These are phyloP conservation scores for Hydroisotoma schaefferi DNA, from an alignment of 2,888 invertebrate species.

Conservation along the genomic window DNA sequence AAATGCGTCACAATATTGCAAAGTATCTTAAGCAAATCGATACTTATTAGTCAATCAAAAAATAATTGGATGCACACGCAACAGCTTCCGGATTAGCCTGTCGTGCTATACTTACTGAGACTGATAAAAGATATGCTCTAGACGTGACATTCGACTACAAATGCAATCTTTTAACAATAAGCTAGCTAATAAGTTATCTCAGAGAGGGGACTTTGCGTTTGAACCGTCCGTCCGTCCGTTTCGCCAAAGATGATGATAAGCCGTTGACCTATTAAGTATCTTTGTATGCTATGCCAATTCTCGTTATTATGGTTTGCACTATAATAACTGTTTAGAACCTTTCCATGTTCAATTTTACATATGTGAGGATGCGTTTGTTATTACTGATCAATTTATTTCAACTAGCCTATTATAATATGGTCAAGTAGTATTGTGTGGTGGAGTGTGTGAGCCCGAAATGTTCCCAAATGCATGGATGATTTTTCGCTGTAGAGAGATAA, in stretches of 20 bases:
- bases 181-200: background rate
- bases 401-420: too few relatives aligned
- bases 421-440: too few relatives aligned
- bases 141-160: background rate
- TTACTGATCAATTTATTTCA: too few relatives aligned
- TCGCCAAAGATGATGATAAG: constrained; percentile 8
- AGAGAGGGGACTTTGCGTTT: background rate
- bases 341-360: too few relatives aligned
- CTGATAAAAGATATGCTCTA: too few relatives aligned
- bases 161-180: background rate
- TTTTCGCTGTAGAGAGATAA: background rate
- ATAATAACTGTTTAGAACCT: background rate
- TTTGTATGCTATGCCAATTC: background rate
- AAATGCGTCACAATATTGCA: background rate
- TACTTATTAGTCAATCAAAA: too few relatives aligned
- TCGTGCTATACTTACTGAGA: too few relatives aligned
- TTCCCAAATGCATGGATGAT: too few relatives aligned
- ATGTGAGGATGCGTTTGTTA: background rate
- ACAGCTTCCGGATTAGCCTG: background rate
- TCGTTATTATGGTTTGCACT: background rate
- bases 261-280: constrained; percentile 1
- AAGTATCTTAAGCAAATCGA: too few relatives aligned
- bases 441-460: too few relatives aligned
- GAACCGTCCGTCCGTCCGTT: background rate
- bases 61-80: too few relatives aligned